Conservation (phyloP, 2,797 vertebrate genomes). For the Pristis pectinata region DNA sequence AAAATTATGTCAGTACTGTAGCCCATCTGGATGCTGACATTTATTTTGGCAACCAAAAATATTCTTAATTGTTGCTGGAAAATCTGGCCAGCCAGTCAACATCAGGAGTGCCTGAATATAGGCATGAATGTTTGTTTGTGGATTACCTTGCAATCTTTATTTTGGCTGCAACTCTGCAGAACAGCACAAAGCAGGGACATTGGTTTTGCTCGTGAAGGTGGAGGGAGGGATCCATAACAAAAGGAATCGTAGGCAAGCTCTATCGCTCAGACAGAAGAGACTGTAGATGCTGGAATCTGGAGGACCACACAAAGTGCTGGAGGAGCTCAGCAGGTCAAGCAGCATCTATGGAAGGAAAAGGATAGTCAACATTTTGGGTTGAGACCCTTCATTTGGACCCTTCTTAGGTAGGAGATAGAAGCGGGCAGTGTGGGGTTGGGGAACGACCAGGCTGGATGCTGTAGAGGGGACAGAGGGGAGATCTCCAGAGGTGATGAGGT, state of each 20-base stretch:
- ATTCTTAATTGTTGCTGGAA: not conserved
- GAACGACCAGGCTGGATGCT: no score
- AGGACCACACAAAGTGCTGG: no score
- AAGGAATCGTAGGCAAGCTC: not conserved
- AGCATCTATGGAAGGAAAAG: no score
- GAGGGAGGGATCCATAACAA: not conserved
- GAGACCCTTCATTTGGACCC: no score
- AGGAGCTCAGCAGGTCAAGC: no score
- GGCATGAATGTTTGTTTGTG: not conserved
- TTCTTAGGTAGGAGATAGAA: no score
- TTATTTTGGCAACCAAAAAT: not conserved
- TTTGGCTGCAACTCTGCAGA: not conserved
- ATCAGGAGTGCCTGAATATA: not conserved
- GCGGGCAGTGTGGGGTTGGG: no score
- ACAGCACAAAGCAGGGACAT: not conserved
- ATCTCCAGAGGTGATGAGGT: no score
- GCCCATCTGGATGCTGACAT: not conserved
- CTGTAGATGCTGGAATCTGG: no score
- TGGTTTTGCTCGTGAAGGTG: not conserved
- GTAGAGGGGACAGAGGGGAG: no score
- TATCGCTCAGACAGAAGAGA: no score
- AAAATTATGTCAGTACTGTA: not conserved
- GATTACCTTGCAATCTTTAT: not conserved
- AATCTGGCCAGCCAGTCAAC: not conserved
- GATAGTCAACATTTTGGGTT: no score